phyloP scores from a whole-genome alignment of 1,140 invertebrate species.

The Achroia grisella region DNA sequence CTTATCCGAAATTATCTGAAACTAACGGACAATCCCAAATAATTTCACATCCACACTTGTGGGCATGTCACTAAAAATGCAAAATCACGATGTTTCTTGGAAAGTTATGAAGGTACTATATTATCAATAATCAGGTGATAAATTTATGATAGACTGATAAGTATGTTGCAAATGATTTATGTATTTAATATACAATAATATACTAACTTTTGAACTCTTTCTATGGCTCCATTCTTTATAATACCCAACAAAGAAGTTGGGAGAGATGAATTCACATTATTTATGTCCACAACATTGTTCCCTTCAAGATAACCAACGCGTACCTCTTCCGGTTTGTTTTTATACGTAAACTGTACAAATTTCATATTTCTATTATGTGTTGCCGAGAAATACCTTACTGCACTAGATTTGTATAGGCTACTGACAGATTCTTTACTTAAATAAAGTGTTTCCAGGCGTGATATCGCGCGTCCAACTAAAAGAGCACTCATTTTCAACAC shows the following conservation, averaged over 20 bases:
- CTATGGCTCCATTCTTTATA: slow-evolving; percentile 37
- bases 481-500: slow-evolving; percentile 22
- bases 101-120: too few relatives aligned
- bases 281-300: slow-evolving; percentile 53
- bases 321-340: slow-evolving; percentile 29
- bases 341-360: slow-evolving; percentile 58
- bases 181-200: background rate
- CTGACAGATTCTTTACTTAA: slow-evolving; percentile 13
- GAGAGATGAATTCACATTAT: slow-evolving; percentile 37
- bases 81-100: too few relatives aligned
- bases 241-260: slow-evolving; percentile 48
- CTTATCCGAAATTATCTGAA: too few relatives aligned
- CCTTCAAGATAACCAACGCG: slow-evolving; percentile 53
- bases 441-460: slow-evolving; percentile 23
- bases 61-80: too few relatives aligned
- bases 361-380: slow-evolving; percentile 58
- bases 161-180: too few relatives aligned
- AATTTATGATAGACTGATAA: too few relatives aligned
- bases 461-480: slow-evolving; percentile 19
- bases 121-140: too few relatives aligned
- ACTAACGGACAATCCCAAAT: too few relatives aligned
- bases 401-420: slow-evolving; percentile 9
- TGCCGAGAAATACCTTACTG: slow-evolving; percentile 35
- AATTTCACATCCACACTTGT: too few relatives aligned
- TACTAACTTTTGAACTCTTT: slow-evolving; percentile 51